A percentile compares a stretch with the other conserved stretches of the same genome.
These are phyloP conservation scores for Phyllotis vaccarum DNA, from an alignment of 2,797 vertebrate genomes.

Conservation along the genomic window DNA sequence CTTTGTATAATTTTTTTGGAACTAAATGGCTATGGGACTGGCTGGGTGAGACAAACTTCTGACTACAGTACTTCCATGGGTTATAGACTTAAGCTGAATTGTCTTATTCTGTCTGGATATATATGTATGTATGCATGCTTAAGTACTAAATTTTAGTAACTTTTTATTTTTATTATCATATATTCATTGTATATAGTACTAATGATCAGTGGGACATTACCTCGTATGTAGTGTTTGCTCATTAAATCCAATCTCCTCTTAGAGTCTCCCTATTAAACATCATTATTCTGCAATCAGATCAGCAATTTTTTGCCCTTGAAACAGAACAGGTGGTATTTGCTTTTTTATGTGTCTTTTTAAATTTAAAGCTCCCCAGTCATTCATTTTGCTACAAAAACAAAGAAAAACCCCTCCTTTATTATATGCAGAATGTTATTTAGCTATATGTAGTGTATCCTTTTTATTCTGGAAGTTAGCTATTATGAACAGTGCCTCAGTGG, in stretches of 20 bases:
- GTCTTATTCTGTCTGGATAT: not conserved
- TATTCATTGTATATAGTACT: not conserved
- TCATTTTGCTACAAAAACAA: not conserved
- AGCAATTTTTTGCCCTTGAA: not conserved
- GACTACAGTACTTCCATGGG: not conserved
- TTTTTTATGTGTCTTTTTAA: not conserved
- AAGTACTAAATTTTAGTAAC: not conserved
- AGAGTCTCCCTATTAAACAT: not conserved
- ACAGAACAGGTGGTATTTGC: not conserved
- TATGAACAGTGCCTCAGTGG: not conserved
- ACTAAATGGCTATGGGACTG: too few species aligned
- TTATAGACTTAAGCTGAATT: not conserved
- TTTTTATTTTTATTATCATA: not conserved
- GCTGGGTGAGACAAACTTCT: too few species aligned
- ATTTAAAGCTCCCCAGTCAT: not conserved
- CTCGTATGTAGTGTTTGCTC: not conserved
- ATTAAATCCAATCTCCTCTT: not conserved
- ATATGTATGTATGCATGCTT: not conserved
- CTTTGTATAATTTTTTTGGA: too few species aligned
- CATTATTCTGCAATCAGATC: not conserved
- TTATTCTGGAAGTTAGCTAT: not conserved
- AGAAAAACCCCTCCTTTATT: not conserved
- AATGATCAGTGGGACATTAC: not conserved
- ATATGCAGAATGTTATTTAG: not conserved
- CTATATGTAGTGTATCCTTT: not conserved